Evolutionary conservation across 2,113 vertebrate species (phyloP), one percentile per base, ranked within the genome.

Genomic region (Limanda limanda): DNA sequence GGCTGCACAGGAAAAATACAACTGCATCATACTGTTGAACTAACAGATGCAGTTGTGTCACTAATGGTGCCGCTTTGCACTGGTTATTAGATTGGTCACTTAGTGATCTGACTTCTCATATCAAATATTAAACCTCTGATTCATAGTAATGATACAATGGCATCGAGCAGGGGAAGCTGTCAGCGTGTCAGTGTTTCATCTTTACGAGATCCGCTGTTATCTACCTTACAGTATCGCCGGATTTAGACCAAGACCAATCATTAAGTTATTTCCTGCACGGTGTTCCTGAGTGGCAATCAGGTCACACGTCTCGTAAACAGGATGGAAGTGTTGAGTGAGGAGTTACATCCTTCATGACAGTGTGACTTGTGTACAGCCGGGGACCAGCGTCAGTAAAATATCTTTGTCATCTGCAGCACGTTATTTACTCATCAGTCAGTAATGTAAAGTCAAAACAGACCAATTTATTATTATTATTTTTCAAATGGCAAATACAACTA

Each of bases 281-380:
- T 91, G 93, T 94, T 94, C 92, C 93, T 91, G 92, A 92, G 82
- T 84, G 87, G 89, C 86, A 92, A 90, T 91, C 86, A 78, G 89
- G 88, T 88, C 90, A 89, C 86, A 88, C 76, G 81, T 89, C 89
- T 89, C 64, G 92, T 93, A 94, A 95, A 95, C 94, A 95, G 94
- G 94, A 95, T 95, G 92, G 90, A 89, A 91, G 88, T 86, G 90
- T 85, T 92, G 93, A 94, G 88, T 94, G 94, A 94, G 84, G 84
- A 91, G 93, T 94, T 93, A 93, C 92, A 91, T 95, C 93, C 94
- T 93, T 85, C 82, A 82, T 91, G 85, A 93, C 89, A 89, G 71
- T 79, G 48, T 71, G 80, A 91, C 78, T 79, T 66, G 63, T 81
- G 84, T 71, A 68, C 71, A 80, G 78, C 74, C 59, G 74, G 75